These are phyloP conservation scores for Gopherus flavomarginatus DNA, from an alignment of 2,113 vertebrate species.

Conservation along the genomic window DNA sequence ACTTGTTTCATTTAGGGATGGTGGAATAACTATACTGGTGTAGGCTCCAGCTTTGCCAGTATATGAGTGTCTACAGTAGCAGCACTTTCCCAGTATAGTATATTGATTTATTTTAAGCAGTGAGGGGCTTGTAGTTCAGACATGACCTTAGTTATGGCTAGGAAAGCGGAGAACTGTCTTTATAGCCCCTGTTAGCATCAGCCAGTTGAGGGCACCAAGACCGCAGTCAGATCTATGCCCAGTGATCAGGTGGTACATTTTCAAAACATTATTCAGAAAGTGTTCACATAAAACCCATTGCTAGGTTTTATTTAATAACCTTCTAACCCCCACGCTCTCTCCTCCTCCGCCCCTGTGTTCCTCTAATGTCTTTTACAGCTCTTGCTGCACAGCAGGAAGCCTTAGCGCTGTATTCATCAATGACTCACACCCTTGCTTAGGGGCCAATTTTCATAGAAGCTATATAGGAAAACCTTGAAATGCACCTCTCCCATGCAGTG, in stretches of 20 bases:
- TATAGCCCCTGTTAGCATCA: neutral
- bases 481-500: slow-evolving; percentile 77
- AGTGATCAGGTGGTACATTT: slow-evolving; percentile 21
- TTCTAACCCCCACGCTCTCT: slow-evolving; percentile 67
- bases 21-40: accelerated
- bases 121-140: neutral
- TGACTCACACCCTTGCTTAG: slow-evolving; percentile 78
- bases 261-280: slow-evolving; percentile 58
- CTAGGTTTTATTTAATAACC: slow-evolving; percentile 75
- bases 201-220: slow-evolving; percentile 30
- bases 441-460: slow-evolving; percentile 77
- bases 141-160: neutral
- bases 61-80: neutral
- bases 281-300: slow-evolving; percentile 65
- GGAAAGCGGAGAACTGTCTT: neutral
- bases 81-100: neutral
- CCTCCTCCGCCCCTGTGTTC: slow-evolving; percentile 77
- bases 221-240: neutral
- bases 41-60: neutral
- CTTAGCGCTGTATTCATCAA: slow-evolving; percentile 75
- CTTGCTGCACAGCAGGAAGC: slow-evolving; percentile 72
- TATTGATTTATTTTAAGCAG: neutral
- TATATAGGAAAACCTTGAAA: slow-evolving; percentile 73
- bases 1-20: neutral
- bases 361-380: slow-evolving; percentile 77